phyloP scores from a whole-genome alignment of 30 jellyfish, hydroid and myxozoan species.

The Mastigias papua region DNA sequence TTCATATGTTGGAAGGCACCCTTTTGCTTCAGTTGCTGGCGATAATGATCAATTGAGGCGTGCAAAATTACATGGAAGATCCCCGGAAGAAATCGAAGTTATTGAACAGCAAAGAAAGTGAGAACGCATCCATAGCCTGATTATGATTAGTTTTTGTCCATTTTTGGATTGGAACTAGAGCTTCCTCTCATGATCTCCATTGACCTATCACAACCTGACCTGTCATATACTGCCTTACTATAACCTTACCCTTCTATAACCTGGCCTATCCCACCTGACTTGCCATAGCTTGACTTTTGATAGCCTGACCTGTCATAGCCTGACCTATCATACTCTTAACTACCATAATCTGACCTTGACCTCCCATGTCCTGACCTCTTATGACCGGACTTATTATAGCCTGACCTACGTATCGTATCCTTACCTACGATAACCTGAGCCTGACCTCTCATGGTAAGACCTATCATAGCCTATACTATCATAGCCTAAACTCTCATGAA shows the following conservation, averaged over 20 bases:
- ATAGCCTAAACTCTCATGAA: neutral
- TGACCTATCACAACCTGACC: neutral
- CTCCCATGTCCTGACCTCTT: neutral
- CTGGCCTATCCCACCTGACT: no score
- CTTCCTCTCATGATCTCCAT: neutral
- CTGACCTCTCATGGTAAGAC: neutral
- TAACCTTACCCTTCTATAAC: neutral
- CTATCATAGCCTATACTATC: neutral
- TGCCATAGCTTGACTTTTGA: no score
- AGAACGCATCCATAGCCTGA: no score
- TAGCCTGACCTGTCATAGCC: neutral
- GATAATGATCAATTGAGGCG: conserved; percentile 91
- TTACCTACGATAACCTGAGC: neutral
- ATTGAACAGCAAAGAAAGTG: conserved; percentile 97
- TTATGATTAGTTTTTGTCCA: no score
- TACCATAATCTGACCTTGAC: neutral
- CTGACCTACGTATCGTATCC: neutral
- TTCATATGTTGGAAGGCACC: conserved; percentile 99
- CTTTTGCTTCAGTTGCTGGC: conserved; percentile 97
- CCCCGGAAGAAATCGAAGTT: conserved; percentile 94
- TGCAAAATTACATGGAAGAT: conserved; percentile 91
- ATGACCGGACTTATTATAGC: neutral
- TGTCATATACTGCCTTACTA: neutral
- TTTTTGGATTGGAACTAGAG: no score
- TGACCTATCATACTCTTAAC: neutral